A percentile compares a stretch with the other conserved stretches of the same genome.
Conservation (phyloP, 2,113 vertebrate species). For the Melanostigma gelatinosum region DNA sequence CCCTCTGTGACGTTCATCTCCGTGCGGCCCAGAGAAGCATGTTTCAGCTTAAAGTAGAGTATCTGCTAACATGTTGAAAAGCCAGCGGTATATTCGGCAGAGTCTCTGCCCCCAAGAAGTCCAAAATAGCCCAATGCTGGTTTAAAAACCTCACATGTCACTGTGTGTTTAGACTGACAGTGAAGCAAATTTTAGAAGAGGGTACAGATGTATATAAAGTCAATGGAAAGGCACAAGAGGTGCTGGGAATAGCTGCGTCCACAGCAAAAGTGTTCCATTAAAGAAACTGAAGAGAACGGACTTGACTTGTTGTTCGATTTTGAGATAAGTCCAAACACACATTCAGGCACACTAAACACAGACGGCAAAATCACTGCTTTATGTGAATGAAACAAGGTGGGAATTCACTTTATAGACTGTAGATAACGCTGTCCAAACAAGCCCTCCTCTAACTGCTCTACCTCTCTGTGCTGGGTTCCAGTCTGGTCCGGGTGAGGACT, state of each 20-base stretch:
- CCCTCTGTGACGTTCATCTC: background rate
- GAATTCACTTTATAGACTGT: background rate
- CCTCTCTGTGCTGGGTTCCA: conserved; percentile 67
- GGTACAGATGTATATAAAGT: background rate
- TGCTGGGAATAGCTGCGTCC: background rate
- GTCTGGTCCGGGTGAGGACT: conserved; percentile 84
- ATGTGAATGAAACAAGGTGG: background rate
- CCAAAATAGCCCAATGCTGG: background rate
- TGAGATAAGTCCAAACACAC: background rate
- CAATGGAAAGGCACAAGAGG: background rate
- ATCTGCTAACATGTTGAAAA: background rate
- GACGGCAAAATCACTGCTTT: background rate
- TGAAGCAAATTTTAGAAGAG: background rate
- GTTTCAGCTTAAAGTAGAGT: background rate
- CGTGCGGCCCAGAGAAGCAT: background rate
- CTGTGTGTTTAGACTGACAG: background rate
- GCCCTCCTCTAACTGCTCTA: background rate
- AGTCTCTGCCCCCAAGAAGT: background rate
- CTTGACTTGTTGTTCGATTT: background rate
- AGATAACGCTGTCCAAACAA: background rate
- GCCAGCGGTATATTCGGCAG: background rate
- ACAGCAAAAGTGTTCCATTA: background rate
- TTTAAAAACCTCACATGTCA: background rate
- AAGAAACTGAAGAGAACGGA: background rate
- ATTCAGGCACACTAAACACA: background rate